phyloP scores from a whole-genome alignment of 2,797 vertebrate species.

The Dendrocincla tyrannina region DNA sequence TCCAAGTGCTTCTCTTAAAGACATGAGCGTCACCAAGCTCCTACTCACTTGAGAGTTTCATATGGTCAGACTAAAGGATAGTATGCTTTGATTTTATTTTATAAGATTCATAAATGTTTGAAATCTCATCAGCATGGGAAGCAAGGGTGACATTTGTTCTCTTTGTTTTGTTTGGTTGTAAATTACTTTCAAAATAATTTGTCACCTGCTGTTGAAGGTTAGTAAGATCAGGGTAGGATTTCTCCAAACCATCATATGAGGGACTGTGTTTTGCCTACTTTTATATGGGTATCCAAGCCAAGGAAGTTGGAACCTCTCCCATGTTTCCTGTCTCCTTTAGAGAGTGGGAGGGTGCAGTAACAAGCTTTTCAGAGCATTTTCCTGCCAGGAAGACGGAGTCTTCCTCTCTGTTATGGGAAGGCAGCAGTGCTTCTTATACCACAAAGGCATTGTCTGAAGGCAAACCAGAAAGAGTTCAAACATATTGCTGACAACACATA shows the following conservation, averaged over 20 bases:
- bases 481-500: not conserved
- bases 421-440: not conserved
- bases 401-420: not conserved
- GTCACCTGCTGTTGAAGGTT: not conserved
- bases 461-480: not conserved
- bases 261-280: not conserved
- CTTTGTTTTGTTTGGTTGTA: not conserved
- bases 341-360: not conserved
- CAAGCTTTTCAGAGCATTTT: not conserved
- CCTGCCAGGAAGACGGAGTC: not conserved
- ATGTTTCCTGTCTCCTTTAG: not conserved
- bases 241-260: not conserved
- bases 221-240: not conserved
- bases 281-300: not conserved
- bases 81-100: not conserved
- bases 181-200: not conserved
- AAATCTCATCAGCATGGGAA: not conserved
- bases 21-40: not conserved
- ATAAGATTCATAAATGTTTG: not conserved
- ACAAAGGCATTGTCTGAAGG: not conserved
- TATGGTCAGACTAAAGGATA: not conserved
- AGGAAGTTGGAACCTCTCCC: not conserved
- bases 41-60: not conserved
- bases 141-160: not conserved
- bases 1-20: constrained; percentile 8